Base-by-base conservation (phyloP, 2,797 vertebrate genomes). In the Amniataba percoides region DNA sequence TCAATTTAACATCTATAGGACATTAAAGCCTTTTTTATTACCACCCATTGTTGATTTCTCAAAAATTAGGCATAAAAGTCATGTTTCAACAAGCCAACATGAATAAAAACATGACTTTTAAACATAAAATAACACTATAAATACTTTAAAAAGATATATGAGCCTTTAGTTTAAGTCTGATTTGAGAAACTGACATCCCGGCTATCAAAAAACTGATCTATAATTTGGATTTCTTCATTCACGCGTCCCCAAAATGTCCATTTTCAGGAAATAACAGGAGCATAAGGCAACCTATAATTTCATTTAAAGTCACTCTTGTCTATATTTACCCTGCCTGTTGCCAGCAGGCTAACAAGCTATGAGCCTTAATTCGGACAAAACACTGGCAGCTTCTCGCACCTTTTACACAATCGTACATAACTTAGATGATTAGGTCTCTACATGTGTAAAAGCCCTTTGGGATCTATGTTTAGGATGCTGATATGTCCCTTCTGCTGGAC, bases 401-500 rank as follows among this genome's bases (percentile, higher is more conserved):
- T 71, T 83, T 84, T 62, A 79, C 80, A 79, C 89, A 79, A 43
- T 23, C 66, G 63, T 57, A 78, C 88, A 91, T 93, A 89, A 88
- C 85, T 93, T 53, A 83, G 80, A 80, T 82, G 89, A 91, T 92
- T 92, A 93, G 80, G 70, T 83, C 83, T 80, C 46, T 62, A 42
- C 78, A 70, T 78, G 82, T 82, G 78, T 87, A 83, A 87, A 88
- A 76, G 59, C 42, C 89, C 87, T 88, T 80, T 89, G 88, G 87
- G 89, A 88, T 76, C 82, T 66, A 88, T 92, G 94, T 95, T 94
- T 93, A 88, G 91, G 95, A 91, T 85, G 92, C 93, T 93, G 94
- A 95, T 95, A 95, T 90, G 95, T 95, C 93, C 96, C 95, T 89
- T 95, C 92, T 84, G 94, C 95, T 80, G 83, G 85, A 88, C 92